Conservation (phyloP, 2,888 invertebrate genomes). For the Nebria salina region DNA sequence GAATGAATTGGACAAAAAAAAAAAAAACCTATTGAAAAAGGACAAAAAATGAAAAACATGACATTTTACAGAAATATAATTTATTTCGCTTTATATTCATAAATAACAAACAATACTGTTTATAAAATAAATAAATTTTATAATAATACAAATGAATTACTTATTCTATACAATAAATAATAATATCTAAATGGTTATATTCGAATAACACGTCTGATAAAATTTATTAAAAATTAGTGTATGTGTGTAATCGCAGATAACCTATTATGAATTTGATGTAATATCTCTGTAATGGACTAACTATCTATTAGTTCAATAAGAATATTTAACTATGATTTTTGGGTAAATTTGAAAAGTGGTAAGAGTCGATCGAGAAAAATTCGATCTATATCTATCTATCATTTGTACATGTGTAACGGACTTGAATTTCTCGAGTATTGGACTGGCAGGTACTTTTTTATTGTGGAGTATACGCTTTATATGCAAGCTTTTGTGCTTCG, state of each 20-base stretch:
- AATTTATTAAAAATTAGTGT: neutral
- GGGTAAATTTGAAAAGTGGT: slow-evolving; percentile 5
- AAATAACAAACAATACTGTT: slow-evolving; percentile 45
- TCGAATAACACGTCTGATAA: slow-evolving; percentile 23
- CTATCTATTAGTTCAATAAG: slow-evolving; percentile 33
- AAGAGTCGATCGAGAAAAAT: slow-evolving; percentile 35
- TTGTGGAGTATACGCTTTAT: slow-evolving; percentile 70
- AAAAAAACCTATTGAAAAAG: neutral
- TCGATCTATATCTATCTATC: slow-evolving; percentile 27
- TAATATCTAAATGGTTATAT: slow-evolving; percentile 32
- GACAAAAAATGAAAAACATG: neutral
- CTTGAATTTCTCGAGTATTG: neutral
- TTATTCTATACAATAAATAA: slow-evolving; percentile 42
- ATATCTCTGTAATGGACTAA: slow-evolving; percentile 36
- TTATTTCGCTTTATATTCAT: slow-evolving; percentile 35
- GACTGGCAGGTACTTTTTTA: slow-evolving; percentile 50
- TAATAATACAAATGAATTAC: slow-evolving; percentile 30
- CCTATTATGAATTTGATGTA: slow-evolving; percentile 15
- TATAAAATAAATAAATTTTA: slow-evolving; percentile 30
- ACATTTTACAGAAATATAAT: slow-evolving; percentile 32
- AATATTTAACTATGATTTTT: slow-evolving; percentile 27
- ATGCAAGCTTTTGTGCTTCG: slow-evolving; percentile 74
- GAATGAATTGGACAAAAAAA: neutral
- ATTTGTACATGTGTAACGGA: slow-evolving; percentile 35
- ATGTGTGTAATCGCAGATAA: slow-evolving; percentile 30